Evolutionary conservation across 23 tunicate species (phyloP).

Genomic region (Oikopleura vanhoeffeni): DNA sequence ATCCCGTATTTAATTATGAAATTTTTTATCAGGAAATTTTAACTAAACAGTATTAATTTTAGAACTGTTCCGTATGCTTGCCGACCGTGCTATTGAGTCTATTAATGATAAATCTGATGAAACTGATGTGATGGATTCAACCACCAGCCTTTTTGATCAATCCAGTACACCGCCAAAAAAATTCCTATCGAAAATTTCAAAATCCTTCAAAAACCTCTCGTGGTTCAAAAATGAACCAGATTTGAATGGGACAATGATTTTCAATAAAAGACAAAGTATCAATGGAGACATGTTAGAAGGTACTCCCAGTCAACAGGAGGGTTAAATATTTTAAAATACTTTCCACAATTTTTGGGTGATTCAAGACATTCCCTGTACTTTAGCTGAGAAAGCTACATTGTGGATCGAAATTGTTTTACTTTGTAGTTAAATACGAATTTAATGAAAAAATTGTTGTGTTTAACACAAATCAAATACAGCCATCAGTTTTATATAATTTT

Average conservation of each 20-base stretch:
- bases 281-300: neutral
- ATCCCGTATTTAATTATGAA: too few relatives aligned
- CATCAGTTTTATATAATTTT: too few relatives aligned
- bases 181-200: neutral
- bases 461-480: too few relatives aligned
- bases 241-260: neutral
- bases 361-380: too few relatives aligned
- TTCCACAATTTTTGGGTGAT: too few relatives aligned
- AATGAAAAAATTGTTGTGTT: too few relatives aligned
- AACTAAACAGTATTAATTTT: too few relatives aligned
- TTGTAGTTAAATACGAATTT: too few relatives aligned
- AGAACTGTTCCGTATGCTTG: conserved; percentile 13
- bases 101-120: neutral
- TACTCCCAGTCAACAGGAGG: neutral
- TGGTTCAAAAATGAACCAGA: neutral
- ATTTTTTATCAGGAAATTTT: too few relatives aligned
- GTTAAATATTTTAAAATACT: too few relatives aligned
- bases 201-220: neutral
- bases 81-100: neutral
- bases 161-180: neutral
- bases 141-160: neutral
- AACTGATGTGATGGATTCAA: neutral
- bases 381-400: too few relatives aligned
- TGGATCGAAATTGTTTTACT: too few relatives aligned
- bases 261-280: neutral